These are phyloP conservation scores for Drosophila barbarae DNA, from an alignment of 2,888 invertebrate species.

Conservation along the genomic window DNA sequence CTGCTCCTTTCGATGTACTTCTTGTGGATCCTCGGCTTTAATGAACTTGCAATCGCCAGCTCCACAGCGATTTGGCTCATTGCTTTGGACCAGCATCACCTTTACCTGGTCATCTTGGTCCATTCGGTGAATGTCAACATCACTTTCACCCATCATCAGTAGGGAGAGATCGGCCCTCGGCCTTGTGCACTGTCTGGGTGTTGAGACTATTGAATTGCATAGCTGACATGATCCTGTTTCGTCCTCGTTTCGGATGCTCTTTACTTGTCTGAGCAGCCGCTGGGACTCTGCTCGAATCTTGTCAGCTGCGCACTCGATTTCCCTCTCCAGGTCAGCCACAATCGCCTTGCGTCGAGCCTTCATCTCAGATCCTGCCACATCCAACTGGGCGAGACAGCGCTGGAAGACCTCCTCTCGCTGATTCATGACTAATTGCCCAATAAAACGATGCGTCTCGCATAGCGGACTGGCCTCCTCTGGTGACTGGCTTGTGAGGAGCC, in stretches of 20 bases:
- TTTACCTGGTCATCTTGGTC: not conserved
- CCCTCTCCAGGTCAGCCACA: conserved; percentile 40
- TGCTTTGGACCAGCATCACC: conserved; percentile 12
- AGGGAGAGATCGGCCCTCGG: conserved; percentile 16
- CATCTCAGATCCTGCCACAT: not conserved
- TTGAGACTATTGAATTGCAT: conserved; percentile 22
- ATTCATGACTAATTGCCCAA: not conserved
- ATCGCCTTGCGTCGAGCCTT: conserved; percentile 18
- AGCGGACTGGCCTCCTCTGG: not conserved
- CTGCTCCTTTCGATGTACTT: not conserved
- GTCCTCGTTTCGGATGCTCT: not conserved
- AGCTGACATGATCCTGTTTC: conserved; percentile 26
- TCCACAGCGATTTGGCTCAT: not conserved
- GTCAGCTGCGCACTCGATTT: conserved; percentile 32
- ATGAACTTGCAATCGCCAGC: conserved; percentile 5
- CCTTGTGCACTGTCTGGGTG: not conserved
- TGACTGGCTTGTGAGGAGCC: conserved; percentile 6
- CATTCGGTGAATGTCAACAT: not conserved
- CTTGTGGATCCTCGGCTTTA: not conserved
- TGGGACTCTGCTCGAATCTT: conserved; percentile 7
- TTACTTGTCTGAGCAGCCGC: conserved; percentile 8
- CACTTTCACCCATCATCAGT: conserved; percentile 31
- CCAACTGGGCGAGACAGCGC: conserved; percentile 31
- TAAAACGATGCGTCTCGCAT: conserved; percentile 45
- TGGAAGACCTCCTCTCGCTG: conserved; percentile 19